Percentiles rank a stretch among this genome's conserved stretches.
These are phyloP conservation scores for Gandaritis pyraliata DNA, from an alignment of 2,888 invertebrate genomes.

Conservation along the genomic window DNA sequence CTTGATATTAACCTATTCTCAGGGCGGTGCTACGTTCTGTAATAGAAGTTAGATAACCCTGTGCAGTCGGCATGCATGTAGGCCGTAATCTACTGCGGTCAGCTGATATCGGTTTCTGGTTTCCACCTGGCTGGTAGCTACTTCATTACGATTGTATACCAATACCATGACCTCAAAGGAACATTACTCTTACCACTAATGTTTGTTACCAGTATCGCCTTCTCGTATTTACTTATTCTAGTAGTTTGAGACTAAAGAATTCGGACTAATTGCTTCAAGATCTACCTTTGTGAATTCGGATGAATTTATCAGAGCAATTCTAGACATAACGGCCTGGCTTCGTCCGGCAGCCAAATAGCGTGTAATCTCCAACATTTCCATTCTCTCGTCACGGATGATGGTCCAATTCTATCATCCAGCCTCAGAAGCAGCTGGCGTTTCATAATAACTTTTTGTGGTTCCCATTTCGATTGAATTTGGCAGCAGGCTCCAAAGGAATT, in stretches of 20 bases:
- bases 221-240: not conserved
- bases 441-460: constrained; percentile 45
- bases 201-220: not conserved
- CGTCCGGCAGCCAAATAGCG: constrained; percentile 50
- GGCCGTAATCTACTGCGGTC: constrained; percentile 51
- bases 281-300: constrained; percentile 14
- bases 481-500: constrained; percentile 33
- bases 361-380: constrained; percentile 58
- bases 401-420: constrained; percentile 57
- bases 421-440: constrained; percentile 53
- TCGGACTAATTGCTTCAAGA: constrained; percentile 2
- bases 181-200: constrained; percentile 18
- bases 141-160: constrained; percentile 31
- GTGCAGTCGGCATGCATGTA: constrained; percentile 34
- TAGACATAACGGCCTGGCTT: constrained; percentile 48
- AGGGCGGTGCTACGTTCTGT: constrained; percentile 18
- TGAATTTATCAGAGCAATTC: constrained; percentile 35
- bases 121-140: constrained; percentile 44
- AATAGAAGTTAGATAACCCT: constrained; percentile 37
- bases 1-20: constrained; percentile 6
- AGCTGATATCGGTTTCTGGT: constrained; percentile 51
- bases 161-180: constrained; percentile 30
- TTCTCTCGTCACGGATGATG: constrained; percentile 62
- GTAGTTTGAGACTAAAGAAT: not conserved
- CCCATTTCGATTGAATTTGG: constrained; percentile 33